Base-by-base conservation (phyloP, 2,888 invertebrate genomes). In the Germaria angustata region DNA sequence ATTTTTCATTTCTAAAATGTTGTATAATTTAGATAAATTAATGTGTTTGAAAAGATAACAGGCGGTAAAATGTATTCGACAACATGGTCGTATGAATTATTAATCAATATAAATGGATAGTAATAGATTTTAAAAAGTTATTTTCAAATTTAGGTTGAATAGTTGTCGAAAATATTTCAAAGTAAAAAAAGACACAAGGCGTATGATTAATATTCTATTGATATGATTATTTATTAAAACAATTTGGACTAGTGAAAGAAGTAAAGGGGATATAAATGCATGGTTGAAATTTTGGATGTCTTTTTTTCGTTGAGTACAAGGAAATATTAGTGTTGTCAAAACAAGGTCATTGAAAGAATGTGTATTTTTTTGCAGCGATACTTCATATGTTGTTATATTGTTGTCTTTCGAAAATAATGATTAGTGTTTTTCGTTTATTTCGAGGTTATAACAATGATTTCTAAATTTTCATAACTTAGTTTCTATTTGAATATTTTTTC, bases 1-100 rank as follows among this genome's bases (percentile, higher is more conserved):
- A 79, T 82, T 55, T 68, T 73, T 78, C 63, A 65, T 78, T 73
- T 69, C 69, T 53, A 75, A 65, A 79, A 82, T 82, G 78, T 79
- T 82, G 75, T 75, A 78, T 81, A 81, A 78, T 81, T 78, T 78
- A 79, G 82, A 82, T 79, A 79, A 81, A 79, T 79, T 66, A 72
- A 79, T 72, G 72, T 72, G 65, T 66, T 57, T 32, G 69, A 63
- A 78, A 78, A 78, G 53, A 77, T 77, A 77, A 77, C 51, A 68
- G 78, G 78, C 69, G 78, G 78, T 46, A 63, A 69, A 61, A 63
- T 55, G 17, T 78, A 63, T 59, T 20, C 24, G 57, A 61, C 36
- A 28, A 9, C n/a, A 51, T 17, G 17, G 55, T 55, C 7, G 13
- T 65, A 44, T 68, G 17, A 69, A 51, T 61, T 59, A 68, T 76